Conservation (phyloP, 2,113 vertebrate species). For the Phalacrocorax pelagicus region DNA sequence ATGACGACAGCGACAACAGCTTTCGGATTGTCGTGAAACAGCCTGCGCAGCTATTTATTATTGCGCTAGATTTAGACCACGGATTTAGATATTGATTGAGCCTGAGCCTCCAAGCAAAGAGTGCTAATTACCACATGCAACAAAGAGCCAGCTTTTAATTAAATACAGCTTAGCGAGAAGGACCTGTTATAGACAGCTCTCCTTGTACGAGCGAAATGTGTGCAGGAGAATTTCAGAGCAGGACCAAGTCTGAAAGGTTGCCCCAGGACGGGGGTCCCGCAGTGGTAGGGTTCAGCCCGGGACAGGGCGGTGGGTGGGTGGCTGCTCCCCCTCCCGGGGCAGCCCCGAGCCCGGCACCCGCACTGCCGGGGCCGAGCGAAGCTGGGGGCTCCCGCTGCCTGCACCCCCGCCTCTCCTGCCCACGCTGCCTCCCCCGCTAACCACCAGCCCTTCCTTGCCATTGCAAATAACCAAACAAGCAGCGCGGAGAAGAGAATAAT, state of each 20-base stretch:
- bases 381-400: rapidly evolving
- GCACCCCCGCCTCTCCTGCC: background rate
- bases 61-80: background rate
- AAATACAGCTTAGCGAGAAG: background rate
- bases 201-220: rapidly evolving
- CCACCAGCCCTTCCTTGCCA: background rate
- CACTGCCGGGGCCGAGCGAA: rapidly evolving
- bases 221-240: background rate
- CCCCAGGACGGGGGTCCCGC: rapidly evolving
- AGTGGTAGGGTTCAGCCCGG: background rate
- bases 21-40: background rate
- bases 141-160: constrained; percentile 54
- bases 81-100: constrained; percentile 30
- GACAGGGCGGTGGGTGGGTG: background rate
- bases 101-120: constrained; percentile 18
- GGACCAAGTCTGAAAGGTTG: background rate
- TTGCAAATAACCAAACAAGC: background rate
- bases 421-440: background rate
- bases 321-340: too few species aligned
- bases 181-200: background rate
- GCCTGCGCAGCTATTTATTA: background rate
- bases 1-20: background rate
- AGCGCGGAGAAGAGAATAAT: background rate
- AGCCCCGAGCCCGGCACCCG: background rate
- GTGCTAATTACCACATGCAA: constrained; percentile 27